phyloP scores from a whole-genome alignment of 1,140 invertebrate species.

The Heliothis virescens region DNA sequence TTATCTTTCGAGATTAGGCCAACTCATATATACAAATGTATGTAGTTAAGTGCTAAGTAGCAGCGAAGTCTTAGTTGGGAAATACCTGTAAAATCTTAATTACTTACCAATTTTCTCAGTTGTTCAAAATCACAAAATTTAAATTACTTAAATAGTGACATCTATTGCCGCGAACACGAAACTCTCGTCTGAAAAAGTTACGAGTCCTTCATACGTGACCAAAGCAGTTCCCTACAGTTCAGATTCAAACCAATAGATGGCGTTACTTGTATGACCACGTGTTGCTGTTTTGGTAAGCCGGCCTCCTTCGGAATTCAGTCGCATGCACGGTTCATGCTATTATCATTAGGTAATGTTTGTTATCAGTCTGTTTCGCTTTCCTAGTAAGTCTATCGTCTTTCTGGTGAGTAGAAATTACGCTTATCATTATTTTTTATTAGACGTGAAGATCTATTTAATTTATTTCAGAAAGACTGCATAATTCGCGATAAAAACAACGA shows the following conservation, averaged over 20 bases:
- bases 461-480: too few relatives aligned
- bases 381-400: conserved; percentile 1
- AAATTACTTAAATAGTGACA: neutral
- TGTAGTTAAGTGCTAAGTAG: too few relatives aligned
- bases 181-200: neutral
- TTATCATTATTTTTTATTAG: neutral
- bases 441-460: too few relatives aligned
- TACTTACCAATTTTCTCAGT: too few relatives aligned
- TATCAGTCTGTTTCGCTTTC: conserved; percentile 31
- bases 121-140: too few relatives aligned
- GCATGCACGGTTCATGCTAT: neutral
- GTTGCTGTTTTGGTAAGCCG: conserved; percentile 19
- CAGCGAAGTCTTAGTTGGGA: too few relatives aligned
- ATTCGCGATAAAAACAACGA: too few relatives aligned
- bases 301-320: too few relatives aligned
- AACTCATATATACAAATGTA: too few relatives aligned
- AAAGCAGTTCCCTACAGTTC: neutral
- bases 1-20: too few relatives aligned
- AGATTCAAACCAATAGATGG: neutral
- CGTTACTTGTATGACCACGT: conserved; percentile 25
- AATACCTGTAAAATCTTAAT: too few relatives aligned
- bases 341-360: neutral
- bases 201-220: neutral
- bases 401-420: conserved; percentile 8
- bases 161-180: neutral